Percentiles rank a stretch among this genome's conserved stretches.
These are phyloP conservation scores for Phylloscopus whistleri DNA, from an alignment of 2,113 vertebrate species.

Conservation along the genomic window DNA sequence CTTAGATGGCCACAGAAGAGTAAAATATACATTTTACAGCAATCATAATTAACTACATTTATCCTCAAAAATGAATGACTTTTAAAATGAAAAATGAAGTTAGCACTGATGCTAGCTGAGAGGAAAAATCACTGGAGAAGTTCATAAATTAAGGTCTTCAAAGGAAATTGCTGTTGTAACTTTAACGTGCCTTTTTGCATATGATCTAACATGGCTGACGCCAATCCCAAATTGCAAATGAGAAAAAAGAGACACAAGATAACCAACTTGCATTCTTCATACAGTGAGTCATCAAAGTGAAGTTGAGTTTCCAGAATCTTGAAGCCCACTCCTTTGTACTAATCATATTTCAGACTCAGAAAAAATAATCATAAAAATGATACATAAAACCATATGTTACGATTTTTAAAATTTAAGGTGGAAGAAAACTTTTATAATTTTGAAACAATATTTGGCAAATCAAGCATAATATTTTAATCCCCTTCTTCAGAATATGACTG, in stretches of 20 bases:
- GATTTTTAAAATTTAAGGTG: background rate
- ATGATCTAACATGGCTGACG: background rate
- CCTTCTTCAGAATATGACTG: background rate
- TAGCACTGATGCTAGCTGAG: background rate
- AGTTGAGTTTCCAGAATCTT: background rate
- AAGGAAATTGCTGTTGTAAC: background rate
- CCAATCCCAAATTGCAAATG: background rate
- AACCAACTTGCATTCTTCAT: background rate
- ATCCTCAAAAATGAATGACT: background rate
- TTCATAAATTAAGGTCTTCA: background rate
- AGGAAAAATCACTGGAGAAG: background rate
- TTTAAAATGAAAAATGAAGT: background rate
- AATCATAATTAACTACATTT: background rate
- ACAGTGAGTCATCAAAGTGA: background rate
- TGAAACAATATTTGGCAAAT: background rate
- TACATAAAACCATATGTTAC: background rate
- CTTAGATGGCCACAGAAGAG: background rate
- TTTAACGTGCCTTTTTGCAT: background rate
- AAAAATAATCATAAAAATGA: background rate
- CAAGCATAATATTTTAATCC: background rate
- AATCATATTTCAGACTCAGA: background rate
- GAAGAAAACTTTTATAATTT: background rate
- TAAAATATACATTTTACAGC: background rate
- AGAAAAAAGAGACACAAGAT: background rate
- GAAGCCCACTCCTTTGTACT: constrained; percentile 1